Evolutionary conservation across 2,113 vertebrate species (phyloP).

Genomic region (Lutjanus erythropterus): DNA sequence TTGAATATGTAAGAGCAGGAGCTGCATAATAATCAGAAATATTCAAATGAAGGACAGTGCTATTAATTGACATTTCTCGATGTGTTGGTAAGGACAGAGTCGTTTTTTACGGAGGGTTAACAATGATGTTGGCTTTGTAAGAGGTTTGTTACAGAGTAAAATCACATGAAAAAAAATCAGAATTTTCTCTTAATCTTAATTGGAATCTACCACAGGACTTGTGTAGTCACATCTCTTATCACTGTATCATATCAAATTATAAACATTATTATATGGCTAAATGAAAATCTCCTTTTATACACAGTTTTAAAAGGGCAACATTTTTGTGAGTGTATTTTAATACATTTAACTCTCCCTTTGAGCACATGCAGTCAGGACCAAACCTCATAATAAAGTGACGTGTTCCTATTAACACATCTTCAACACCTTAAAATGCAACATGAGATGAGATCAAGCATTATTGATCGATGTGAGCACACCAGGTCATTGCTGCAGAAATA

Average conservation of each 20-base stretch:
- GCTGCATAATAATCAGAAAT: conserved; percentile 82
- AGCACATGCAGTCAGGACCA: background rate
- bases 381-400: background rate
- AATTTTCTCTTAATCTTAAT: conserved; percentile 40
- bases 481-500: conserved; percentile 3
- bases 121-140: conserved; percentile 34
- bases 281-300: conserved; percentile 15
- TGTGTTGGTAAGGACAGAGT: conserved; percentile 59
- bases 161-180: conserved; percentile 21
- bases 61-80: conserved; percentile 80
- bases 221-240: conserved; percentile 13
- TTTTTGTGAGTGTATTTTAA: conserved; percentile 9
- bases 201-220: conserved; percentile 6
- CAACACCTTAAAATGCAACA: conserved; percentile 10
- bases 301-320: conserved; percentile 3
- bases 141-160: conserved; percentile 33
- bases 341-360: background rate
- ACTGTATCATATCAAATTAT: conserved; percentile 8
- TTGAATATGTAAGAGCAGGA: conserved; percentile 80
- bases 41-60: conserved; percentile 80
- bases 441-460: conserved; percentile 23
- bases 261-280: conserved; percentile 1
- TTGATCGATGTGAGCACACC: conserved; percentile 14
- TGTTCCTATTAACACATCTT: conserved; percentile 36
- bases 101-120: conserved; percentile 56